These are phyloP conservation scores for Heliconius himera DNA, from an alignment of 1,140 invertebrate species.

Conservation along the genomic window DNA sequence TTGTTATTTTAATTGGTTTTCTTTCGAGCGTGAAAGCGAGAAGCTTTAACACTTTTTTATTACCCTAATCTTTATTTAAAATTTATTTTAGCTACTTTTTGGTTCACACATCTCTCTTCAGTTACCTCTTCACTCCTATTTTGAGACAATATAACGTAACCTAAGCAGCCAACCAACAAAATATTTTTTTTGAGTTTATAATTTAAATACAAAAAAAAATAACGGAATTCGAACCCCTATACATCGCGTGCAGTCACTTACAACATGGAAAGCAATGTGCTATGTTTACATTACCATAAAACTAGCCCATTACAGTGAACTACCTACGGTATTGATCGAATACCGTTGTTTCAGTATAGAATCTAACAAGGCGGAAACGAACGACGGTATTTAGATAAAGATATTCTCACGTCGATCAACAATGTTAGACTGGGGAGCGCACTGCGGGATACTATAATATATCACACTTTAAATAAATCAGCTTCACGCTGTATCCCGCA, in stretches of 20 bases:
- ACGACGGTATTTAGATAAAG: background rate
- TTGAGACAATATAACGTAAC: no score
- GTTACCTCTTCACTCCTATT: no score
- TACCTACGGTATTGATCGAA: background rate
- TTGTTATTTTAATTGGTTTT: background rate
- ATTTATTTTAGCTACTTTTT: no score
- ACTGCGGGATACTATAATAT: no score
- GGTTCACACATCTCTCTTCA: no score
- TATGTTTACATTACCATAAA: conserved; percentile 1
- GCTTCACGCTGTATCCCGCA: no score
- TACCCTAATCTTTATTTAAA: no score
- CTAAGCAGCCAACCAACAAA: no score
- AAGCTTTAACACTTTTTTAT: no score
- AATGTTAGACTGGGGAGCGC: no score
- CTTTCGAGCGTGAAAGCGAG: background rate
- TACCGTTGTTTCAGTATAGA: background rate
- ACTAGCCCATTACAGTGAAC: background rate
- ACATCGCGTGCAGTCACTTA: background rate
- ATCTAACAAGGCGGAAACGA: background rate
- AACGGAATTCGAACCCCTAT: background rate
- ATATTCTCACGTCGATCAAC: background rate
- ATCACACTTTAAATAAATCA: no score
- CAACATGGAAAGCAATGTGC: background rate
- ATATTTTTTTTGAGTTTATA: background rate
- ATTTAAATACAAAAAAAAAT: background rate